These are phyloP conservation scores for Stichodactyla helianthus DNA, from an alignment of 64 coral and sea anemone species.

Conservation along the genomic window DNA sequence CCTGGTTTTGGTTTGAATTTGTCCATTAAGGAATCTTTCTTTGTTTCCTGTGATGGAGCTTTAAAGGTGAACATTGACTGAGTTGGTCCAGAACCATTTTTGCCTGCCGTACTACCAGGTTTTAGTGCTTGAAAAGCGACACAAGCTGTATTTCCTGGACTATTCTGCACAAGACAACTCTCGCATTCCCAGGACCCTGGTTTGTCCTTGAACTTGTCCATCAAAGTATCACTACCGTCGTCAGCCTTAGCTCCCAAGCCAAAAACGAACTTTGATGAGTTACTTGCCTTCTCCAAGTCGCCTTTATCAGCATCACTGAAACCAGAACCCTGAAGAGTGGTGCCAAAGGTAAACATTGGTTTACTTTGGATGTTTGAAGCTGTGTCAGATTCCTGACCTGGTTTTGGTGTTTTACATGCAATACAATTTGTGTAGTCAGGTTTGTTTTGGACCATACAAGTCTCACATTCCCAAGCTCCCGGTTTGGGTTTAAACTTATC, in stretches of 20 bases:
- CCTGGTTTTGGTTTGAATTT: constrained; percentile 44
- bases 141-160: constrained; percentile 25
- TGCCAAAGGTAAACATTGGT: too few relatives aligned
- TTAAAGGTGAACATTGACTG: constrained; percentile 13
- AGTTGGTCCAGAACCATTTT: not conserved
- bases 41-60: not conserved
- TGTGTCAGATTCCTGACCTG: not conserved
- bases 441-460: constrained; percentile 37
- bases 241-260: not conserved
- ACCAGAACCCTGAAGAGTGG: too few relatives aligned
- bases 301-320: too few relatives aligned
- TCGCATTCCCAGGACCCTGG: constrained; percentile 74
- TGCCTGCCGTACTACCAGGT: not conserved
- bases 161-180: constrained; percentile 54
- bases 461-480: constrained; percentile 42
- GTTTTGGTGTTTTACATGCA: constrained; percentile 18
- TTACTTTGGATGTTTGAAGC: too few relatives aligned
- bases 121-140: constrained; percentile 41
- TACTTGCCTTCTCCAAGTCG: too few relatives aligned
- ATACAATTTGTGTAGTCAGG: not conserved
- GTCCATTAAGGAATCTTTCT: constrained; percentile 8
- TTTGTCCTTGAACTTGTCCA: constrained; percentile 49
- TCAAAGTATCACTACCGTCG: constrained; percentile 19
- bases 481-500: constrained; percentile 30
- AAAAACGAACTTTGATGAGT: too few relatives aligned